Base-by-base conservation (phyloP, 2,888 invertebrate species). In the Laothoe populi region DNA sequence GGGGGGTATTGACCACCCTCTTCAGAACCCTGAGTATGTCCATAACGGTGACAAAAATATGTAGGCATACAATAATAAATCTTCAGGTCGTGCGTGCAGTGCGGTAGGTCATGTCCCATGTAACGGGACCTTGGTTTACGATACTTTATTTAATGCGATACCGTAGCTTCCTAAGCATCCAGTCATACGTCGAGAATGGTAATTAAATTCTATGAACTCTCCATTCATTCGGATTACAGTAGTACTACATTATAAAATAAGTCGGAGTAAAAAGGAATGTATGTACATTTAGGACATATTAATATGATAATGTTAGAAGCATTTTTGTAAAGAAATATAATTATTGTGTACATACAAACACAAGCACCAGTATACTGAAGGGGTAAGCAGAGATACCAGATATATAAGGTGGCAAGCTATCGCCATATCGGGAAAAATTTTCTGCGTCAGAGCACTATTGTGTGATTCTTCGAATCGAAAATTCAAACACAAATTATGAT, bases 61-160 rank as follows among this genome's bases (percentile, higher is more conserved):
- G 65, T 65, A 64, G 64, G 57, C 58, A 69, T 65, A 69, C 66
- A 68, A 69, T 68, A 70, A 71, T 73, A 73, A 75, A 72, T 71
- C 61, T 44, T 35, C 40, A 57, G 61, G 64, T 68, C 67, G 71
- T 68, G 72, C 65, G 69, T 64, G 59, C 57, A 60, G 63, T 70
- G 72, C 69, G 70, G 72, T 67, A 67, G 70, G 71, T 71, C 72
- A 66, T 62, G 48, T 63, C 63, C 35, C 48, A 26, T 24, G 19
- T 66, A 70, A 68, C 68, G 68, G 68, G 24, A 62, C 60, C 45
- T 19, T 19, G 11, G 40, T 19, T 38, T 48, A 58, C 63, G 59
- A 61, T 62, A 48, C 46, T 38, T 46, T 62, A 45, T 45, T 62
- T 31, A 46, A 60, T 53, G 53, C 53, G 31, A 53, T 35, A 35